phyloP scores from a whole-genome alignment of 2,888 invertebrate genomes.

The Zhuqinia jingwanae region DNA sequence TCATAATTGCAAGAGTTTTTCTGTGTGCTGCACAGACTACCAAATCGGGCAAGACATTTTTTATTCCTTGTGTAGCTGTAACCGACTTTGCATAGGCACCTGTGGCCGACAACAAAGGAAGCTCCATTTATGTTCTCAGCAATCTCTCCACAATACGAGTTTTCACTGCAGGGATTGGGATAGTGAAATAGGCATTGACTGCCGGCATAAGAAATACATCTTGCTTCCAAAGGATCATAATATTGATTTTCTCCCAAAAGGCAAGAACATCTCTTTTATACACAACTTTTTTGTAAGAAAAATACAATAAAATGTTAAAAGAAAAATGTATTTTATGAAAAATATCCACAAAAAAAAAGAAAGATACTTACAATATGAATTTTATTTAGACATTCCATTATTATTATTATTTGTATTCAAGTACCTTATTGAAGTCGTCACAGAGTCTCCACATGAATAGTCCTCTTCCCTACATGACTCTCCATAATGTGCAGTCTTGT shows the following conservation, averaged over 20 bases:
- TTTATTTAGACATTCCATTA: background rate
- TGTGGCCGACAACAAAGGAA: conserved; percentile 73
- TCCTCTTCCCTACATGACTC: conserved; percentile 73
- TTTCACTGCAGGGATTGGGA: conserved; percentile 53
- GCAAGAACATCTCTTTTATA: conserved; percentile 70
- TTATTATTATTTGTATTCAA: too few species aligned
- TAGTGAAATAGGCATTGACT: conserved; percentile 64
- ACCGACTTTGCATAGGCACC: conserved; percentile 66
- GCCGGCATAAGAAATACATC: conserved; percentile 71
- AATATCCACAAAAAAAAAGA: background rate
- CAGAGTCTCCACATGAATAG: conserved; percentile 74
- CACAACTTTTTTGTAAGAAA: conserved; percentile 51
- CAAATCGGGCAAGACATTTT: conserved; percentile 56
- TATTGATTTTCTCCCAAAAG: conserved; percentile 74
- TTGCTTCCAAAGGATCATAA: conserved; percentile 52
- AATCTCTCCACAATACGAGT: conserved; percentile 71
- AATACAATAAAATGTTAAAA: background rate
- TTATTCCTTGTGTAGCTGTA: conserved; percentile 57
- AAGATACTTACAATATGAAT: background rate
- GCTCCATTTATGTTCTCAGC: conserved; percentile 73
- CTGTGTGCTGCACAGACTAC: conserved; percentile 48
- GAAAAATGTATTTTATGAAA: background rate
- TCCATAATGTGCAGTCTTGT: conserved; percentile 67
- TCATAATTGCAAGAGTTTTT: conserved; percentile 70
- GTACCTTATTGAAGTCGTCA: conserved; percentile 70